These are phyloP conservation scores for Crotalus horridus DNA, from an alignment of 2,113 vertebrate species.

Conservation along the genomic window DNA sequence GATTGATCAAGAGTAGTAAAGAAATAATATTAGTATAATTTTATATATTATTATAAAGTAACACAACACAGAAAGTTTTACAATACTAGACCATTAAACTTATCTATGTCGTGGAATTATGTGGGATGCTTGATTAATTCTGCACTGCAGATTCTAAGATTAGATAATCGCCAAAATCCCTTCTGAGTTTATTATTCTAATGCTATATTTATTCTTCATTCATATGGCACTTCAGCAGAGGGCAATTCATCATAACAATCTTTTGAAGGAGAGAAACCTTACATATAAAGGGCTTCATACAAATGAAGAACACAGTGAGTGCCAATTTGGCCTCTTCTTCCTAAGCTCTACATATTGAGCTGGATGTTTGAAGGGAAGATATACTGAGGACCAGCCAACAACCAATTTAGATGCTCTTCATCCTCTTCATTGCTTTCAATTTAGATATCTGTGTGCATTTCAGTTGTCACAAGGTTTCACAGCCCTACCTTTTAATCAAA, in stretches of 20 bases:
- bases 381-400: background rate
- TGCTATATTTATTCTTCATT: background rate
- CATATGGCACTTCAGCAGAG: background rate
- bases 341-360: background rate
- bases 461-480: background rate
- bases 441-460: background rate
- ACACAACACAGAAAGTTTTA: background rate
- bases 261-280: background rate
- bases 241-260: background rate
- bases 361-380: background rate
- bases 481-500: background rate
- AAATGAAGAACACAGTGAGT: background rate
- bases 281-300: background rate
- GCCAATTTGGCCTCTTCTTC: background rate
- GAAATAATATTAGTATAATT: background rate
- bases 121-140: background rate
- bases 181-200: background rate
- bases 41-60: background rate
- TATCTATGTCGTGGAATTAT: background rate
- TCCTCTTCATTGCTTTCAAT: background rate
- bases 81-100: background rate
- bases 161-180: background rate
- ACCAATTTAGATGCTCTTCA: background rate
- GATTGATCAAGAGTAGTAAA: background rate
- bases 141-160: background rate